Percentiles rank a stretch among this genome's conserved stretches.
Conservation (phyloP, 2,888 invertebrate species). For the Ptychoptera contaminata region DNA sequence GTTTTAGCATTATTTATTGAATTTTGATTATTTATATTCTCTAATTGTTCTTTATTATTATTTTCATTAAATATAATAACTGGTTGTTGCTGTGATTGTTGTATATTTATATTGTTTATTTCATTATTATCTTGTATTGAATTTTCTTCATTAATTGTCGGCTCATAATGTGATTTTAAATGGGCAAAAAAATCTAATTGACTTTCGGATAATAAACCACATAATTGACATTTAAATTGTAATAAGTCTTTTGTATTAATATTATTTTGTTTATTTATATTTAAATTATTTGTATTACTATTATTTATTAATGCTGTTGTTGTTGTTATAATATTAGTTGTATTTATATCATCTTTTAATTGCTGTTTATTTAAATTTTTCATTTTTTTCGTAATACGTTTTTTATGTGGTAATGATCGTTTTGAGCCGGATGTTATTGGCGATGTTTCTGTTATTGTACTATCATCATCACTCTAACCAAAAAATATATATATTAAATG, state of each 20-base stretch:
- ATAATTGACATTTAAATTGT: conserved; percentile 51
- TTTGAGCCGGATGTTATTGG: conserved; percentile 27
- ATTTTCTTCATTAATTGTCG: conserved; percentile 26
- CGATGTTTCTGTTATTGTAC: too few species aligned
- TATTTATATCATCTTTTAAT: background rate
- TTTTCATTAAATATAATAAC: too few species aligned
- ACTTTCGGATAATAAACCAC: conserved; percentile 55
- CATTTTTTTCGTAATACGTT: conserved; percentile 64
- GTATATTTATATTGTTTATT: background rate
- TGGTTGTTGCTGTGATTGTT: background rate
- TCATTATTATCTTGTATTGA: conserved; percentile 4
- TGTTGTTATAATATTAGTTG: too few species aligned
- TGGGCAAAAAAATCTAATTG: conserved; percentile 77
- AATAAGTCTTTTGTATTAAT: too few species aligned
- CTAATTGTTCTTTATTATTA: background rate
- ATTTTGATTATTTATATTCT: conserved; percentile 16
- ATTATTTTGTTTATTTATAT: too few species aligned
- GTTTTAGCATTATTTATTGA: conserved; percentile 32
- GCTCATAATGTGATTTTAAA: conserved; percentile 67
- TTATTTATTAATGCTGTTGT: too few species aligned
- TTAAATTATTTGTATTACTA: too few species aligned
- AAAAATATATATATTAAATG: too few species aligned
- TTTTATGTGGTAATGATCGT: conserved; percentile 71
- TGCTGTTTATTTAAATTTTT: conserved; percentile 27
- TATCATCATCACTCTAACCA: too few species aligned